A percentile compares a stretch with the other conserved stretches of the same genome.
These are phyloP conservation scores for Furnarius figulus DNA, from an alignment of 2,113 vertebrate genomes.

Conservation along the genomic window DNA sequence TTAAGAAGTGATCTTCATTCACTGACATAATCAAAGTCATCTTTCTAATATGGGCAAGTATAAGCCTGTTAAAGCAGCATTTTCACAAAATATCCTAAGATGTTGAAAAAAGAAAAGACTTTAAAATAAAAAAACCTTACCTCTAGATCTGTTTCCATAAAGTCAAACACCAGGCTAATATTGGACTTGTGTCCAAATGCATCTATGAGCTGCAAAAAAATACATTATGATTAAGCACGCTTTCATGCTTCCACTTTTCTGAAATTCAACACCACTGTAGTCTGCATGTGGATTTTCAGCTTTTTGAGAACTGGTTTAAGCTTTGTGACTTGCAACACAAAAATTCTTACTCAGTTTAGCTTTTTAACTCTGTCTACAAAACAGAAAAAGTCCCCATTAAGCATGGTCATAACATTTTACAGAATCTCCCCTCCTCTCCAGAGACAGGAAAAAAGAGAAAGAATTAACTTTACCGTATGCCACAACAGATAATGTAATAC, in stretches of 20 bases:
- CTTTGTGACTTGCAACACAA: not conserved
- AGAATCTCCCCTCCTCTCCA: not conserved
- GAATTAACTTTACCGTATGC: not conserved
- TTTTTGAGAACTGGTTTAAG: not conserved
- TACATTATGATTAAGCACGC: not conserved
- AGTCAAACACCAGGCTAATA: slow-evolving; percentile 98
- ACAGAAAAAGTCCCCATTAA: not conserved
- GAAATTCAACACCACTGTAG: not conserved
- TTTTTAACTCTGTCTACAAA: not conserved
- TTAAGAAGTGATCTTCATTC: not conserved
- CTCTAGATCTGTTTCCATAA: slow-evolving; percentile 99
- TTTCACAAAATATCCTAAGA: not conserved
- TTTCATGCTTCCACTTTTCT: not conserved
- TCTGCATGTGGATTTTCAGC: not conserved
- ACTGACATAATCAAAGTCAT: not conserved
- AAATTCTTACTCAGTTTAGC: not conserved
- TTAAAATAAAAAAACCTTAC: slow-evolving; percentile 68
- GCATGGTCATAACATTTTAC: not conserved
- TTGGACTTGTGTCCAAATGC: slow-evolving; percentile 99
- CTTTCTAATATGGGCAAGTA: not conserved
- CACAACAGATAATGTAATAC: not conserved
- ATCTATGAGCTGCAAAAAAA: slow-evolving; percentile 87
- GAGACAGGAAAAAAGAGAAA: not conserved
- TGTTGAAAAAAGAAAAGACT: not conserved
- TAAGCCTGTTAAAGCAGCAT: not conserved